Conservation (phyloP, 2,888 invertebrate genomes). For the Trissoscelio sp. region DNA sequence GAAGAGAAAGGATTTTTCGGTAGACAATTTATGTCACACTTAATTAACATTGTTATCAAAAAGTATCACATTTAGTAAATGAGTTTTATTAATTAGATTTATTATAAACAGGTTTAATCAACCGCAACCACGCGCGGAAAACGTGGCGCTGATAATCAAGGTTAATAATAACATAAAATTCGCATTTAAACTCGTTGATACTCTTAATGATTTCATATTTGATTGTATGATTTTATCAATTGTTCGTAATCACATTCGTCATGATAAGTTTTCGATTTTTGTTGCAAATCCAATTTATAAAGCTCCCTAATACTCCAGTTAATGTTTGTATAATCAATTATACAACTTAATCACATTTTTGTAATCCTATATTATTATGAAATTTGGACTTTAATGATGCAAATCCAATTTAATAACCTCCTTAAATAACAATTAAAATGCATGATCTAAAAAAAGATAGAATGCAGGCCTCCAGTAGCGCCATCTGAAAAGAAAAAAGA, state of each 20-base stretch:
- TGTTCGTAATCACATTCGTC: neutral
- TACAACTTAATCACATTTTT: no score
- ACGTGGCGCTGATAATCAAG: slow-evolving; percentile 37
- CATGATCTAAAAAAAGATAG: no score
- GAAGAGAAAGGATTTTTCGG: neutral
- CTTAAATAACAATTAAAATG: neutral
- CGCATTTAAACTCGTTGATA: neutral
- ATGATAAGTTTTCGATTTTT: neutral
- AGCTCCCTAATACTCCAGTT: no score
- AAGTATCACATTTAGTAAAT: neutral
- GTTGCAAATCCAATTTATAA: no score
- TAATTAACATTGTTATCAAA: slow-evolving; percentile 1
- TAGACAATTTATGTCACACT: neutral
- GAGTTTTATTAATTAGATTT: slow-evolving; percentile 29
- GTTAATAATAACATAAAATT: slow-evolving; percentile 33
- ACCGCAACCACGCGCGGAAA: slow-evolving; percentile 35
- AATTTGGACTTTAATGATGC: no score
- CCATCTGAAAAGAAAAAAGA: no score
- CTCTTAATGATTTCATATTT: slow-evolving; percentile 3
- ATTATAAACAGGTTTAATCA: slow-evolving; percentile 36
- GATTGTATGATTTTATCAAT: slow-evolving; percentile 11
- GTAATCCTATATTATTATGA: no score
- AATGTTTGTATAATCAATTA: no score
- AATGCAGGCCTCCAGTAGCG: no score
- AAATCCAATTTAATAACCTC: neutral